phyloP scores from a whole-genome alignment of 2,888 invertebrate species.

The Cartodere bifasciata region DNA sequence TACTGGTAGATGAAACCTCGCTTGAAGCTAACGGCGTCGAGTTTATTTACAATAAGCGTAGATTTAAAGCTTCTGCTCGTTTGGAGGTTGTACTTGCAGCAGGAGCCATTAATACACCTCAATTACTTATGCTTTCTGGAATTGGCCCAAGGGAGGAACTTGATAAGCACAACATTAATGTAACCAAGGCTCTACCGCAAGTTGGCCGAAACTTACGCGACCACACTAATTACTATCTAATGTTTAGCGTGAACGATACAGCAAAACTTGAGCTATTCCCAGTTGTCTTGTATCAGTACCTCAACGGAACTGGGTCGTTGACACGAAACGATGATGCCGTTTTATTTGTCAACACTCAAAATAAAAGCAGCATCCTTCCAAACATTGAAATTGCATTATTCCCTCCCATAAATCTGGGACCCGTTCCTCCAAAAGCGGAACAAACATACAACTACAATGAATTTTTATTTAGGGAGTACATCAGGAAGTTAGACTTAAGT shows the following conservation, averaged over 20 bases:
- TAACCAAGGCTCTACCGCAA: slow-evolving; percentile 19
- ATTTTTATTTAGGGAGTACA: no score
- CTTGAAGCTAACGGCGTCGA: slow-evolving; percentile 54
- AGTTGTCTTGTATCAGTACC: slow-evolving; percentile 14
- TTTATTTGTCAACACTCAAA: slow-evolving; percentile 6
- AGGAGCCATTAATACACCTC: slow-evolving; percentile 68
- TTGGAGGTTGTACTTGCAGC: slow-evolving; percentile 77
- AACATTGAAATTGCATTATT: slow-evolving; percentile 9
- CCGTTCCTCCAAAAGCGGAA: no score
- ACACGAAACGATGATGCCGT: slow-evolving; percentile 10
- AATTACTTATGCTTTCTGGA: slow-evolving; percentile 23
- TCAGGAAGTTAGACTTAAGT: no score
- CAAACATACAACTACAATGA: no score
- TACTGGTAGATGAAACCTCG: slow-evolving; percentile 52
- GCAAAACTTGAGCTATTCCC: slow-evolving; percentile 5
- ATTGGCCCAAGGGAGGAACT: slow-evolving; percentile 22
- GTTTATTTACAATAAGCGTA: slow-evolving; percentile 54
- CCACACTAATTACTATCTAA: slow-evolving; percentile 20
- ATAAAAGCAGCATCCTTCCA: slow-evolving; percentile 1
- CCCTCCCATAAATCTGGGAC: neutral
- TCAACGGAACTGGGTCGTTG: slow-evolving; percentile 16
- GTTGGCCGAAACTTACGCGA: slow-evolving; percentile 21
- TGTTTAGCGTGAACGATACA: slow-evolving; percentile 13
- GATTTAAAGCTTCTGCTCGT: slow-evolving; percentile 50
- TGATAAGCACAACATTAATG: slow-evolving; percentile 15